Percentiles rank a stretch among this genome's conserved stretches.
Evolutionary conservation across 2,797 vertebrate genomes (phyloP).

Genomic region (Pseudochirops cupreus): DNA sequence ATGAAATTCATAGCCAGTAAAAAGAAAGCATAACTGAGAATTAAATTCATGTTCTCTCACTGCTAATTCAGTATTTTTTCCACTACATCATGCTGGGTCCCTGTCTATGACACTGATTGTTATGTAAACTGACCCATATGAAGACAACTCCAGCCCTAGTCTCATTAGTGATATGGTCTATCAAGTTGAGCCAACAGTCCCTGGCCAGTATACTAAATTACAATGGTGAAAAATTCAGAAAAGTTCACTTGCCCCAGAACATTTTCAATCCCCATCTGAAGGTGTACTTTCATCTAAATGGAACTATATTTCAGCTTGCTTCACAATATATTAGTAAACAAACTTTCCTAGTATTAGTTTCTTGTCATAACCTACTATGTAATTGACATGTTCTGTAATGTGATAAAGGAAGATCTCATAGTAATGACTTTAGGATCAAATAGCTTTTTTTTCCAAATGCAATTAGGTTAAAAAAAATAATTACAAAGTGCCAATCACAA

Average conservation of each 20-base stretch:
- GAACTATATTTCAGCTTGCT: neutral
- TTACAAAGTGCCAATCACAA: conserved; percentile 63
- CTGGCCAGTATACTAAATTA: neutral
- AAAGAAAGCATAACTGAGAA: neutral
- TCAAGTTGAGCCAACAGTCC: neutral
- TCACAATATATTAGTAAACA: conserved; percentile 20
- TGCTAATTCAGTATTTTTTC: neutral
- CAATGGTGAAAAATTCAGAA: neutral
- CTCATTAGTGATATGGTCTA: neutral
- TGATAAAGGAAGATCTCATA: conserved; percentile 34
- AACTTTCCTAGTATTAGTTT: neutral
- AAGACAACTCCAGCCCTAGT: neutral
- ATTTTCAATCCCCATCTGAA: neutral
- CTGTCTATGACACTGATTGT: neutral
- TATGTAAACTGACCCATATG: neutral
- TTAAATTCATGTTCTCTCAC: neutral
- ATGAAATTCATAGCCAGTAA: neutral
- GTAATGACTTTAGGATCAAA: conserved; percentile 53
- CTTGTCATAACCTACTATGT: conserved; percentile 5
- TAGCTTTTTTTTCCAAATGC: conserved; percentile 25
- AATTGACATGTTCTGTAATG: neutral
- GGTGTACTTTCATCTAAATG: neutral
- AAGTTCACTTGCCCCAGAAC: neutral
- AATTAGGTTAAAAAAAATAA: conserved; percentile 47
- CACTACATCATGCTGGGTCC: neutral